Percentiles rank a stretch among this genome's conserved stretches.
phyloP scores from a whole-genome alignment of 2,113 vertebrate genomes.

The Gavialis gangeticus region DNA sequence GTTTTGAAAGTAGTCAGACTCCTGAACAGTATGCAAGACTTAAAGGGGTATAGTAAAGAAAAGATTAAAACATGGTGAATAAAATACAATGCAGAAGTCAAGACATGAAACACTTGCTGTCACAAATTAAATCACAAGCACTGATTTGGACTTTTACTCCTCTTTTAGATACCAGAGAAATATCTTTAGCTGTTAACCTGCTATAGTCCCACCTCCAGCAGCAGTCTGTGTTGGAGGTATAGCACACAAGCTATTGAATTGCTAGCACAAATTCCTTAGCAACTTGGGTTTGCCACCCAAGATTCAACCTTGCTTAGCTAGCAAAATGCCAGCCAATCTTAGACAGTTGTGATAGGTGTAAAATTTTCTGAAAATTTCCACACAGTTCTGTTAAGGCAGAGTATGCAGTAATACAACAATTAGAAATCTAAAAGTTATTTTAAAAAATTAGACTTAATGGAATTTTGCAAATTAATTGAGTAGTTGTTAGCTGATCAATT shows the following conservation, averaged over 20 bases:
- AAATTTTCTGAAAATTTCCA: neutral
- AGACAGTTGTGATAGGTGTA: neutral
- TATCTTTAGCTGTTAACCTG: too few species aligned
- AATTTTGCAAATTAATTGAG: neutral
- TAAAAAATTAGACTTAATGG: neutral
- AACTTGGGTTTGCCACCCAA: neutral
- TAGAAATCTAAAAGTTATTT: neutral
- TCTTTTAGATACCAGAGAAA: neutral
- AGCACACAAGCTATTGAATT: too few species aligned
- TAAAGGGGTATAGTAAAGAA: neutral
- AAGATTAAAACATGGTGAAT: too few species aligned
- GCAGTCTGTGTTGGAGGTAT: too few species aligned
- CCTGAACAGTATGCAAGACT: neutral
- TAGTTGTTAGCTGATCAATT: neutral
- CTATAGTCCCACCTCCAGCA: too few species aligned
- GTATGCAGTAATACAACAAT: neutral
- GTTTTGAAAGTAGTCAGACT: neutral
- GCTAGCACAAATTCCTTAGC: neutral
- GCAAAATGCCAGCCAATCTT: neutral
- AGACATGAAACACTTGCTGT: neutral
- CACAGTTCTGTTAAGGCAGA: neutral
- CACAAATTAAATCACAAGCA: neutral
- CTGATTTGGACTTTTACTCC: neutral
- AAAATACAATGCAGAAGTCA: neutral
- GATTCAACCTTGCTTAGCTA: neutral